These are phyloP conservation scores for Psococerastis gibbosa DNA, from an alignment of 2,888 invertebrate genomes.

Conservation along the genomic window DNA sequence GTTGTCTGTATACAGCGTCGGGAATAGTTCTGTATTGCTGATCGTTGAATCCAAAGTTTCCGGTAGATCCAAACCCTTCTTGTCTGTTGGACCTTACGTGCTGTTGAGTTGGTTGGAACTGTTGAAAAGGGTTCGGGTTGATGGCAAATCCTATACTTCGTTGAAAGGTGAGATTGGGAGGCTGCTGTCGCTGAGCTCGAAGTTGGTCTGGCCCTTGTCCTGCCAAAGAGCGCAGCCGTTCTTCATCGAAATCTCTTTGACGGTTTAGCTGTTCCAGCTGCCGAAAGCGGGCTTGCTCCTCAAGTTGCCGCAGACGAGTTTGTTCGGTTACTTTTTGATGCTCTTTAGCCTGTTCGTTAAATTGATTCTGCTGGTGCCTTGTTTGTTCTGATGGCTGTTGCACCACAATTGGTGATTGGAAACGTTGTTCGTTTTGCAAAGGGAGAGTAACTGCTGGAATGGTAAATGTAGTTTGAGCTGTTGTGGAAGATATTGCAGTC, in stretches of 20 bases:
- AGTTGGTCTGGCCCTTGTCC: constrained; percentile 16
- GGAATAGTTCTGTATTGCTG: constrained; percentile 22
- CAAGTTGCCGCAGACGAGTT: constrained; percentile 13
- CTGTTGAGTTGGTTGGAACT: constrained; percentile 13
- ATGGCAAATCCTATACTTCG: constrained; percentile 16
- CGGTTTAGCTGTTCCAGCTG: constrained; percentile 10
- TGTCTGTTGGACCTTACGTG: constrained; percentile 25
- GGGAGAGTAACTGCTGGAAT: constrained; percentile 6
- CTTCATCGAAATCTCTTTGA: constrained; percentile 15
- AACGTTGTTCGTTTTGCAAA: constrained; percentile 2
- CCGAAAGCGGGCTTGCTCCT: constrained; percentile 16
- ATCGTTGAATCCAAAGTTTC: constrained; percentile 41
- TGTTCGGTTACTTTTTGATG: constrained; percentile 12
- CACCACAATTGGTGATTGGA: constrained; percentile 2
- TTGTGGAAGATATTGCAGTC: neutral
- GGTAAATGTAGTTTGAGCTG: neutral
- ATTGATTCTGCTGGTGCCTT: neutral
- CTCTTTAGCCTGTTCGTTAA: constrained; percentile 12
- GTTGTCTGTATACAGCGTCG: constrained; percentile 18
- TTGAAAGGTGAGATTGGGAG: constrained; percentile 18
- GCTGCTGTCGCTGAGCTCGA: constrained; percentile 25
- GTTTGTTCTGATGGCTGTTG: neutral
- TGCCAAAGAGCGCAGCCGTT: constrained; percentile 16
- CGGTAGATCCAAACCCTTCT: constrained; percentile 25
- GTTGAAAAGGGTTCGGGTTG: neutral